Base-by-base conservation (phyloP, 2,888 invertebrate genomes). In the Oeneis ivallda region DNA sequence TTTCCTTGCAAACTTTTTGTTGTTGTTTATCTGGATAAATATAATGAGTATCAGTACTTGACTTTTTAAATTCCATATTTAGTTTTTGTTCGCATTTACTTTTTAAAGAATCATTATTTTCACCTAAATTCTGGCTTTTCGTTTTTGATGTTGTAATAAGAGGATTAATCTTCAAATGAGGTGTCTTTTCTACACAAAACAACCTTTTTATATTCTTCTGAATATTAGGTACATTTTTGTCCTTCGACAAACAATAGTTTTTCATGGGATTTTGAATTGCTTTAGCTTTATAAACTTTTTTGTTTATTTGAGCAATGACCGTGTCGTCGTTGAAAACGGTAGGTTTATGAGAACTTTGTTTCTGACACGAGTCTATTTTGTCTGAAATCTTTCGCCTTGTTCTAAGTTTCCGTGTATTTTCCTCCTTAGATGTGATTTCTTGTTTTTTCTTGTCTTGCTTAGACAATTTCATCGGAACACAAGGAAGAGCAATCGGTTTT, bases 401-500 rank as follows among this genome's bases (percentile, higher is more conserved):
- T 41, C 13, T 39, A 34, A 37, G 1, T 39, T 9, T 8, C 37
- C 37, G 15, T 37, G 9, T 37, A 34, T 9, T 15, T n/a, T 15
- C 15, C 34, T 9, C 8, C 34, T 37, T 1, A 15, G 15, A 1
- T 37, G 10, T 15, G 3, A n/a, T 37, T 37, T 37, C 53, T 19
- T 41, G 39, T 13, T 13, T 11, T 39, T 41, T 19, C 10, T 11
- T 19, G 49, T 53, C 50, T 52, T 56, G 10, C 37, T 64, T 70
- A 47, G 34, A 32, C 13, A n/a, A 17, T 52, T 66, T 64, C 47
- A 75, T 68, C 34, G 87, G 82, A 43, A 72, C 66, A 71, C 86
- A 89, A 13, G 73, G 72, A 41, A 91, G 75, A 11, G 87, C 78
- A 65, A 90, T 91, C 0, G 84, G 76, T 52, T 79, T 75, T 45